phyloP scores from a whole-genome alignment of 1,140 invertebrate genomes.

The Drosophila sp. region DNA sequence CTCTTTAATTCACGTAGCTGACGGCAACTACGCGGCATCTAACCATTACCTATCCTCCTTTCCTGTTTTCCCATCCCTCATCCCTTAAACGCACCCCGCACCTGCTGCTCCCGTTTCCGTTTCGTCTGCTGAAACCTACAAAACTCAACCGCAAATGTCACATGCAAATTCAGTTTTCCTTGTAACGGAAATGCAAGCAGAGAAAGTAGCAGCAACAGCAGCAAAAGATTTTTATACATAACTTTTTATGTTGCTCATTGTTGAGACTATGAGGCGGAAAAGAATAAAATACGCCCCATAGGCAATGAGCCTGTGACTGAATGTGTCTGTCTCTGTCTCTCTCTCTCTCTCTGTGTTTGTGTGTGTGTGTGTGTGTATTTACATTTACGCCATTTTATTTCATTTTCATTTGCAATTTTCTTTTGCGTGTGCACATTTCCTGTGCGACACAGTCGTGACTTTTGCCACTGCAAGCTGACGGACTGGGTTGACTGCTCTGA shows the following conservation, averaged over 20 bases:
- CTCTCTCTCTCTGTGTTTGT: too few relatives aligned
- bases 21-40: conserved; percentile 7
- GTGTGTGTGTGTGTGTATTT: conserved; percentile 49
- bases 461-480: conserved; percentile 36
- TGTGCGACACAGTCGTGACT: conserved; percentile 58
- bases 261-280: conserved; percentile 43
- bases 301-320: conserved; percentile 43
- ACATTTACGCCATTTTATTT: conserved; percentile 72
- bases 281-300: conserved; percentile 57
- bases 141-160: conserved; percentile 63
- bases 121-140: conserved; percentile 20
- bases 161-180: conserved; percentile 67
- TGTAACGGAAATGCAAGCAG: conserved; percentile 72
- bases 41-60: conserved; percentile 1
- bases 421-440: conserved; percentile 70
- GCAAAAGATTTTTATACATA: conserved; percentile 71
- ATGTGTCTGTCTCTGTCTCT: conserved; percentile 38
- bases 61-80: background rate
- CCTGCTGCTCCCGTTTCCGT: conserved; percentile 4
- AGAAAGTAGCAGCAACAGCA: conserved; percentile 53
- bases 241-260: conserved; percentile 69
- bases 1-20: conserved; percentile 37
- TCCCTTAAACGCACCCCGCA: background rate
- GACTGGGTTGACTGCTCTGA: background rate
- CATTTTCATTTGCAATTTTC: conserved; percentile 69